Conservation (phyloP, 2,888 invertebrate genomes). For the Hypselothyrea guttata region DNA sequence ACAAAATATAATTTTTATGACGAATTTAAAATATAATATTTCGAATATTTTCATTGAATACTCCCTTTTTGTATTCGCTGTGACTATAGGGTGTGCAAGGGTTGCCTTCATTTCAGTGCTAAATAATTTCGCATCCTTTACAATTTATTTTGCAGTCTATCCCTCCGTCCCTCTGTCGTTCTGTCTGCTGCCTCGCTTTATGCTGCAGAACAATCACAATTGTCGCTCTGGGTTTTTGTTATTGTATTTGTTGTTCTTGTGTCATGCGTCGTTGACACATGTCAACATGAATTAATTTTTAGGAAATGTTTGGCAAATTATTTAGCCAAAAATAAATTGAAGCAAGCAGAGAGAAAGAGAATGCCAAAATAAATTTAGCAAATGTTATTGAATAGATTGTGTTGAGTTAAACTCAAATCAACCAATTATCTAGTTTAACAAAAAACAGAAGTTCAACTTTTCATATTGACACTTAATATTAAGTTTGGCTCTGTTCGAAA, state of each 20-base stretch:
- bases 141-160: slow-evolving; percentile 48
- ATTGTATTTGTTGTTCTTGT: slow-evolving; percentile 25
- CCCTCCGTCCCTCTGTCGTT: slow-evolving; percentile 12
- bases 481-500: background rate
- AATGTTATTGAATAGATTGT: background rate
- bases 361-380: no score
- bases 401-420: background rate
- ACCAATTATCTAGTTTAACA: background rate
- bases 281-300: slow-evolving; percentile 66
- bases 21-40: background rate
- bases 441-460: background rate
- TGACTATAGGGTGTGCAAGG: slow-evolving; percentile 29
- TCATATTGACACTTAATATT: slow-evolving; percentile 14
- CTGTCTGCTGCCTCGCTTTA: background rate
- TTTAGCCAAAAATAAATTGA: slow-evolving; percentile 2
- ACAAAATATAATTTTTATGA: background rate
- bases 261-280: slow-evolving; percentile 57
- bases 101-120: slow-evolving; percentile 44
- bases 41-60: background rate
- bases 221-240: slow-evolving; percentile 31
- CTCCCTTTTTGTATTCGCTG: background rate
- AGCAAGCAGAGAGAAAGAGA: background rate
- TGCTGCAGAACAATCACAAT: slow-evolving; percentile 36
- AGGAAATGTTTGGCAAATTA: slow-evolving; percentile 26
- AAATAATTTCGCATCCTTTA: slow-evolving; percentile 63